A percentile compares a stretch with the other conserved stretches of the same genome.
phyloP scores from a whole-genome alignment of 2,888 invertebrate species.

The Lomographa bimaculata region DNA sequence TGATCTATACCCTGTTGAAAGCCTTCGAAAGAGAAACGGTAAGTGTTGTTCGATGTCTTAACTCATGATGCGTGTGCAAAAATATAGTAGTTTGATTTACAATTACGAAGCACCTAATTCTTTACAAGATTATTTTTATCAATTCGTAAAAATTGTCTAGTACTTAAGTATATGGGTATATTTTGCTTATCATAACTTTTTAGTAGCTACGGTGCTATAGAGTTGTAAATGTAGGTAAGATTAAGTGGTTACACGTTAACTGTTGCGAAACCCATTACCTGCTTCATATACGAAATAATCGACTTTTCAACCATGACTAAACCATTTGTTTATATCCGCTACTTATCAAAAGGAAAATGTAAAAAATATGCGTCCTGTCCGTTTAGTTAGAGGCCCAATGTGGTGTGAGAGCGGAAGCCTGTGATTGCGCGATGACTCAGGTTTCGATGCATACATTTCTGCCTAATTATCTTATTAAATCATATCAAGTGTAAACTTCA shows the following conservation, averaged over 20 bases:
- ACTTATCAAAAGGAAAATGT: constrained; percentile 14
- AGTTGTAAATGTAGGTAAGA: too few species aligned
- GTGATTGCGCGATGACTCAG: constrained; percentile 54
- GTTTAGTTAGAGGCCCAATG: constrained; percentile 23
- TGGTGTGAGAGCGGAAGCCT: constrained; percentile 51
- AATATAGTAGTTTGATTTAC: too few species aligned
- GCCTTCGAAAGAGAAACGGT: too few species aligned
- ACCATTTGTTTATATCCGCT: constrained; percentile 7
- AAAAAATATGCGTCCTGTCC: constrained; percentile 22
- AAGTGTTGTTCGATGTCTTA: too few species aligned
- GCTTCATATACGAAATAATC: constrained; percentile 1
- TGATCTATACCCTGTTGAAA: too few species aligned
- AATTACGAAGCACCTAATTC: too few species aligned
- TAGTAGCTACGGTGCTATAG: too few species aligned
- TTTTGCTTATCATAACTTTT: too few species aligned
- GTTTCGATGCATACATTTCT: constrained; percentile 43
- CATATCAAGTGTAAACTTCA: constrained; percentile 37
- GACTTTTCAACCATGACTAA: constrained; percentile 6
- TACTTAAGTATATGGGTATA: too few species aligned
- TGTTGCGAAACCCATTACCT: neutral
- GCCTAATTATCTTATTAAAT: constrained; percentile 39
- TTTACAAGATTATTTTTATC: too few species aligned
- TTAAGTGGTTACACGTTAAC: neutral
- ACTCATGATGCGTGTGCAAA: too few species aligned
- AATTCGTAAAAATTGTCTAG: too few species aligned